Base-by-base conservation (phyloP, 1,140 invertebrate genomes). In the Dendroctonus valens region DNA sequence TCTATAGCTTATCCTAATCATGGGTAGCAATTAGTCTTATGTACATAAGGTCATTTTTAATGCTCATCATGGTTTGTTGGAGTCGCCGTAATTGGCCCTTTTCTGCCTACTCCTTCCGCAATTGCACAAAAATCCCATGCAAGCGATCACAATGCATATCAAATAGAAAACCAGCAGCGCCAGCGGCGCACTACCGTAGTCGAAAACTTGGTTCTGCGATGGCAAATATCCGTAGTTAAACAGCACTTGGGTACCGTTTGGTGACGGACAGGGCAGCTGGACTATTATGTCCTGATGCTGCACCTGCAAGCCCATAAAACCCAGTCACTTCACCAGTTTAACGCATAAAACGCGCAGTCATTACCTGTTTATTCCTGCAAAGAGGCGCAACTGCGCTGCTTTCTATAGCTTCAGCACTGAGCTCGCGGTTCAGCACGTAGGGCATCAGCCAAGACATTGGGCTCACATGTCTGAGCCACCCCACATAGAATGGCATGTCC, bases 271-370 rank as follows among this genome's bases (percentile, higher is more conserved):
- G 4, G 88, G 84, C 14, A 87, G 84, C 74, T 91, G 89, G 15
- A 92, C 87, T 71, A 92, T 92, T 42, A 93, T 92, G 73, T 92
- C 91, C 76, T 90, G 87, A 67, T 87, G 85, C 72, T 91, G 90
- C 41, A 90, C 84, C 84, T 92, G 38, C 54, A 60, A 60, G 39
- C 37, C 9, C n/a, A 40, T 57, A n/a, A 57, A 15, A 46, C 12
- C 44, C 12, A 7, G 42, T 44, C 42, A 44, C 7, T 44, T 46
- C 44, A 11, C 5, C 9, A 12, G 12, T 46, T 46, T 3, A 46
- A 26, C 26, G 26, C 26, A 26, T 26, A 26, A 26, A 26, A 2
- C 26, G 26, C 26, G 1, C 26, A 26, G 26, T 26, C 26, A 1
- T 73, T 72, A 86, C 84, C 79, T 86, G 88, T 81, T 89, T 89